Evolutionary conservation across 2,113 vertebrate species (phyloP).

Genomic region (Callaeas wilsoni): DNA sequence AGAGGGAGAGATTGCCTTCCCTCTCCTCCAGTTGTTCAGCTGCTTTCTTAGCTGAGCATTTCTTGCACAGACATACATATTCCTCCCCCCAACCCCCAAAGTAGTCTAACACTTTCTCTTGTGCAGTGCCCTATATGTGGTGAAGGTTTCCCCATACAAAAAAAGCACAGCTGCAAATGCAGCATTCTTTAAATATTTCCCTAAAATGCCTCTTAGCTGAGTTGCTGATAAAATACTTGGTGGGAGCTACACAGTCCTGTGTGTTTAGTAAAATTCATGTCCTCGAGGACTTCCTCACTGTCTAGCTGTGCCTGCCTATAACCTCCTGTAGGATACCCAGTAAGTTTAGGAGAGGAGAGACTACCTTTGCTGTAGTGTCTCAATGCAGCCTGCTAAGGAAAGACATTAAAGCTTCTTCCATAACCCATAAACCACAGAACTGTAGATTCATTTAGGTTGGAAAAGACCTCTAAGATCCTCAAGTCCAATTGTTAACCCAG

Average conservation of each 20-base stretch:
- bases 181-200: neutral
- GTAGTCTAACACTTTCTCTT: neutral
- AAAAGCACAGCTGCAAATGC: neutral
- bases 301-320: neutral
- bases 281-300: neutral
- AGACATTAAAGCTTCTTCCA: neutral
- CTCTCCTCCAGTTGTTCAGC: neutral
- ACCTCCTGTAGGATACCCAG: neutral
- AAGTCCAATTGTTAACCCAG: neutral
- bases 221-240: neutral
- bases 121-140: neutral
- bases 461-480: neutral
- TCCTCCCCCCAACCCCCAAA: fast-evolving
- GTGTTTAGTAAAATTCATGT: neutral
- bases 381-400: neutral
- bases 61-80: neutral
- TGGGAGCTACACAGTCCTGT: neutral
- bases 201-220: neutral
- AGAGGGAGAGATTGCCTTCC: neutral
- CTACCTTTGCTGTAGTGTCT: neutral
- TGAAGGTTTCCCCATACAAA: neutral
- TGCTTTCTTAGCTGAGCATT: neutral
- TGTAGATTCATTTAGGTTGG: neutral
- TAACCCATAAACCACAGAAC: neutral
- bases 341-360: neutral